A percentile compares a stretch with the other conserved stretches of the same genome.
phyloP scores from a whole-genome alignment of 2,888 invertebrate genomes.

The Dryocosmus kuriphilus region DNA sequence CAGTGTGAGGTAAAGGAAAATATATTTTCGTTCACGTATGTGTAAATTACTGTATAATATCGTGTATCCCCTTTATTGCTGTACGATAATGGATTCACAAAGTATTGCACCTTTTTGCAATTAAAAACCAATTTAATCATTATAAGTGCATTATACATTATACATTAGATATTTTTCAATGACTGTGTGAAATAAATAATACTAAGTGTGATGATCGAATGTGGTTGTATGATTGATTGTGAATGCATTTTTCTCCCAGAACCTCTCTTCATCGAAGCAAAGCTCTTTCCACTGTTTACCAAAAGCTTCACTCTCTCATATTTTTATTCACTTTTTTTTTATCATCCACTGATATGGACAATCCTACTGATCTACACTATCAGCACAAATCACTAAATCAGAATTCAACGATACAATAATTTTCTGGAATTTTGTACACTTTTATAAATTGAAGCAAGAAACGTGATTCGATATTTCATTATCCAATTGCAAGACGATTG shows the following conservation, averaged over 20 bases:
- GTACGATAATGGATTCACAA: slow-evolving; percentile 22
- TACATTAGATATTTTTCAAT: slow-evolving; percentile 36
- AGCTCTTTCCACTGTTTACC: slow-evolving; percentile 9
- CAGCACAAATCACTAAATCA: slow-evolving; percentile 21
- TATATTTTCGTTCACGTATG: slow-evolving; percentile 31
- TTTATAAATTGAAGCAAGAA: slow-evolving; percentile 15
- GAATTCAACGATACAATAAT: slow-evolving; percentile 16
- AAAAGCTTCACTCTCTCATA: background rate
- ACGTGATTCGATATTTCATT: background rate
- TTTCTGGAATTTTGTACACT: slow-evolving; percentile 15
- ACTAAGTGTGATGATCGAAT: slow-evolving; percentile 18
- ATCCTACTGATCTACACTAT: slow-evolving; percentile 2
- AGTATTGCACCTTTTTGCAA: slow-evolving; percentile 34
- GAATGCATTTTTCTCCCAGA: slow-evolving; percentile 17
- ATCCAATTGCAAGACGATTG: background rate
- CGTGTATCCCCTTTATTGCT: slow-evolving; percentile 11
- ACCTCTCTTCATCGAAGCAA: slow-evolving; percentile 30
- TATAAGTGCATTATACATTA: slow-evolving; percentile 15
- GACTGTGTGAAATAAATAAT: slow-evolving; percentile 1
- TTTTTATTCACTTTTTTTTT: background rate
- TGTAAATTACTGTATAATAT: slow-evolving; percentile 25
- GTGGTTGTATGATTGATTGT: slow-evolving; percentile 23
- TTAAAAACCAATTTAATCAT: slow-evolving; percentile 21
- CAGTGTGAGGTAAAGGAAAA: background rate
- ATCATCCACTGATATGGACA: slow-evolving; percentile 11